Base-by-base conservation (phyloP, 2,888 invertebrate genomes). In the Tridacna crocea region DNA sequence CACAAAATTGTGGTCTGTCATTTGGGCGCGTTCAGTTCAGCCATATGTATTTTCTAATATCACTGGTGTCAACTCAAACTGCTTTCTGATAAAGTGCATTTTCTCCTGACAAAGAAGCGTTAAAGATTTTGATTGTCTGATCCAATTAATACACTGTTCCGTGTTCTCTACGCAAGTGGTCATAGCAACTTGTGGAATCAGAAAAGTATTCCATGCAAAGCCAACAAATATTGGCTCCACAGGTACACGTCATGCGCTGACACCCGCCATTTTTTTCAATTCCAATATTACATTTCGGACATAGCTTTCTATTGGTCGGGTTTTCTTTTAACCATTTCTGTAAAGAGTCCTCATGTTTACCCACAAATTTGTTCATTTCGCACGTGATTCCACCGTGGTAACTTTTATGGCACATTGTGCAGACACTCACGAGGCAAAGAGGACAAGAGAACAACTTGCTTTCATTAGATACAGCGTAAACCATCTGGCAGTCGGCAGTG, bases 181-280 rank as follows among this genome's bases (percentile, higher is more conserved):
- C 88, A 75, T 93, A 92, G 60, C 91, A 92, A 4, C 76, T 77
- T 12, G 58, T 24, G 10, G 75, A 70, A 36, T 75, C 55, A 0
- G 8, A 12, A 70, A 89, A 92, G 12, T 76, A 80, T 36, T 77
- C 65, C 61, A 90, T 79, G 76, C 93, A 93, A 0, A 84, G 46
- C 93, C 93, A 93, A 77, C 93, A 93, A 46, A 93, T 90, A 77
- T 90, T 87, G 0, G 79, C 74, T 6, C 83, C 82, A 86, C 93
- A 93, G 3, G 68, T 72, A 75, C 93, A 93, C 10, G 65, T 48
- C 90, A 93, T 90, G 46, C 91, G 91, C 55, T 92, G 88, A 84
- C 93, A 93, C 0, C 93, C 93, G 55, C 79, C 89, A 61, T 76
- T 87, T 63, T 93, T 93, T 77, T 93, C 91, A 51, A 93, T 91